Base-by-base conservation (phyloP, 2,797 vertebrate genomes). In the Podarcis siculus region DNA sequence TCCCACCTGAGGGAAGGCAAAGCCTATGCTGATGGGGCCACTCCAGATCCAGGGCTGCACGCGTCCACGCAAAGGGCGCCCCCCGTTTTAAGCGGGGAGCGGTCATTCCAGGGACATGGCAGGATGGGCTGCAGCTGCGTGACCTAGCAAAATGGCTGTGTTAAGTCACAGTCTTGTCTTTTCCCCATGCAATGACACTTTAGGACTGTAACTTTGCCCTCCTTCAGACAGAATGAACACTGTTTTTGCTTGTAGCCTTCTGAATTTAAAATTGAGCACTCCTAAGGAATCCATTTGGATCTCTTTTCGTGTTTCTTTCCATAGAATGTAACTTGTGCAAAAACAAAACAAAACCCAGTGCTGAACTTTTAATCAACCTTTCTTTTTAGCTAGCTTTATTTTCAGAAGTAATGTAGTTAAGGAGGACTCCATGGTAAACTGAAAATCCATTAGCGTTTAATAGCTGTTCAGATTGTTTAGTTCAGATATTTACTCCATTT, bases 381-480 rank as follows among this genome's bases (percentile, higher is more conserved):
- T 83, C 30, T 67, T 79, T 77, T 82, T 69, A 82, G 39, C 61
- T 39, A 67, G 66, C 25, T 45, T 66, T 83, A 42, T 85, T 78
- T 72, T 75, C 61, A 37, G 39, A 73, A 78, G 66, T 78, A 66
- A 82, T 82, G 32, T 69, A 83, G 25, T 88, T 83, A 71, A 37
- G 37, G 76, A 88, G n/a, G 85, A 75, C 66, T 83, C 27, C 72
- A 61, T 8, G 25, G 27, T 79, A 83, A 83, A 73, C 58, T 85
- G 83, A 82, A 91, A 89, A 87, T 58, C 79, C 69, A 89, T 88
- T 91, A 81, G 45, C 37, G 78, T 67, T 91, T 84, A 89, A 85
- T 85, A 85, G 73, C 66, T 73, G 55, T 67, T 82, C 82, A 87
- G 85, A 87, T 66, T 85, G 55, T 85, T 87, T 85, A 79, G 79